Percentiles rank a stretch among this genome's conserved stretches.
These are phyloP conservation scores for Macaria liturata DNA, from an alignment of 2,888 invertebrate genomes.

Conservation along the genomic window DNA sequence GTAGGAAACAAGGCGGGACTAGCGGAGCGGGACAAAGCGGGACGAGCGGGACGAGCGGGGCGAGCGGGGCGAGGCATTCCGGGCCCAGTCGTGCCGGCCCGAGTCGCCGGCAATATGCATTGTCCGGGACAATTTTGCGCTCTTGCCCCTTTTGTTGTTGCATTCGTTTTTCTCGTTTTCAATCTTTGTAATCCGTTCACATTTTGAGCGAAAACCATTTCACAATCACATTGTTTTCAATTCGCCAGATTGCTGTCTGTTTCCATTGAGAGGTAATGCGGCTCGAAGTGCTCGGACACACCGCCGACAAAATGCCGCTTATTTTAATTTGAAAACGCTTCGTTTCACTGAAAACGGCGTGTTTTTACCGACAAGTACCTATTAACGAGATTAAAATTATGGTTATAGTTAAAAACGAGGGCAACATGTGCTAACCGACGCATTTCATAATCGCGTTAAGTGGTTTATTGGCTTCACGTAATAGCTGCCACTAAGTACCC, in stretches of 20 bases:
- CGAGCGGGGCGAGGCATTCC: background rate
- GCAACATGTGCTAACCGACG: constrained; percentile 30
- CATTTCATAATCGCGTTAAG: constrained; percentile 37
- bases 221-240: constrained; percentile 36
- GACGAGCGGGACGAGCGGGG: constrained; percentile 16
- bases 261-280: constrained; percentile 29
- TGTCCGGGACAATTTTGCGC: constrained; percentile 60
- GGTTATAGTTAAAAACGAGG: constrained; percentile 28
- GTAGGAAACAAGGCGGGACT: constrained; percentile 6
- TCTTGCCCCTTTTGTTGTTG: constrained; percentile 52
- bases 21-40: constrained; percentile 28
- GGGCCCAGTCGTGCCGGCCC: constrained; percentile 19
- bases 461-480: constrained; percentile 32
- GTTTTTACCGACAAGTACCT: background rate
- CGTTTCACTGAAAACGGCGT: background rate
- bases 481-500: no score
- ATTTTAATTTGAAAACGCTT: background rate
- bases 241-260: constrained; percentile 29
- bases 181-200: constrained; percentile 47
- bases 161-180: constrained; percentile 52
- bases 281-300: constrained; percentile 16
- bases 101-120: constrained; percentile 57
- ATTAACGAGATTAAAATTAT: constrained; percentile 29
- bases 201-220: constrained; percentile 45
- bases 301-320: background rate